phyloP scores from a whole-genome alignment of 2,797 vertebrate genomes.

The Catostomus latipinnis region DNA sequence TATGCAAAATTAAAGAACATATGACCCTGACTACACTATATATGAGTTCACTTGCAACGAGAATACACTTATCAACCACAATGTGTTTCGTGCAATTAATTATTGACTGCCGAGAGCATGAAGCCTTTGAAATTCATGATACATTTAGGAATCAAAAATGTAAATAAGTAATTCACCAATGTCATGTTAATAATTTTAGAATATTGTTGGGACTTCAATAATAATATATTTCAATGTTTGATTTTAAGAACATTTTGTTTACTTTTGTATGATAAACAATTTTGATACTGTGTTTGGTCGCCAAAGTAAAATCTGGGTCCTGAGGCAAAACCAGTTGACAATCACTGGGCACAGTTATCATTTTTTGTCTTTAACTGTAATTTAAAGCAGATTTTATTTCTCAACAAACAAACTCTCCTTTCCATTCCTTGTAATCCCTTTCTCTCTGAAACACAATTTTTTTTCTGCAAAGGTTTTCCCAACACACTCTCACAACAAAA shows the following conservation, averaged over 20 bases:
- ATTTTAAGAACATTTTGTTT: no score
- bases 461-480: constrained; percentile 67
- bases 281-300: neutral
- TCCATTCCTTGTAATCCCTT: constrained; percentile 53
- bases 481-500: no score
- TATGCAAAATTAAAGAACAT: neutral
- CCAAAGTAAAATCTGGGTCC: neutral
- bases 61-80: neutral
- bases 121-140: neutral
- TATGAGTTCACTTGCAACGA: neutral
- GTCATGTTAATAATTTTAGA: no score
- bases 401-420: neutral
- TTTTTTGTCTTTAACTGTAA: no score
- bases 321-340: neutral
- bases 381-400: no score
- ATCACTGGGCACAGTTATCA: no score
- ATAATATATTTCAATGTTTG: no score
- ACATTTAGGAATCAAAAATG: neutral
- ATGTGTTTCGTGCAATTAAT: neutral
- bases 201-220: no score
- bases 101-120: neutral
- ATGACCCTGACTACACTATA: neutral
- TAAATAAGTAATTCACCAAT: neutral
- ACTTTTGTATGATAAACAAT: no score
- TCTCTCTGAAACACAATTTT: constrained; percentile 54